Evolutionary conservation across 2,888 invertebrate species (phyloP).

Genomic region (Actias luna): DNA sequence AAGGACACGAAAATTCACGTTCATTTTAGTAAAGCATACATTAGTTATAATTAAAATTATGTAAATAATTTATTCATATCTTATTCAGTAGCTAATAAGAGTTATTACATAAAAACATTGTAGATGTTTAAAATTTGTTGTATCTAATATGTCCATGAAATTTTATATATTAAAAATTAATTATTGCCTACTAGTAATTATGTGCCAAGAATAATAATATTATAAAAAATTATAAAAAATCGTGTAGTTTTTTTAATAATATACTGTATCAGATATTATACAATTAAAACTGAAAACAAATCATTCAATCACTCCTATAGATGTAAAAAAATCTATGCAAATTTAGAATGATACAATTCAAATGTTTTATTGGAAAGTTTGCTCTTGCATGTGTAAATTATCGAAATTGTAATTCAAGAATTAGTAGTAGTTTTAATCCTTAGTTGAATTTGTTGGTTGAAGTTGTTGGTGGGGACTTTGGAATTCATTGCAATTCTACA

Average conservation of each 20-base stretch:
- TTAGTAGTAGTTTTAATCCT: neutral
- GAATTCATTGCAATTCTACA: conserved; percentile 9
- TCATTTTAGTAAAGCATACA: neutral
- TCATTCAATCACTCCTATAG: no score
- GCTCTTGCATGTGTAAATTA: conserved; percentile 3
- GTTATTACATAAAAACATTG: neutral
- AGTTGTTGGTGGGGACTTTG: no score
- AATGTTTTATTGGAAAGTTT: neutral
- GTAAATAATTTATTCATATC: conserved; percentile 6
- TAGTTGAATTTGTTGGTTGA: no score
- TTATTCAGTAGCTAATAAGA: neutral
- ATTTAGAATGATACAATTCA: neutral
- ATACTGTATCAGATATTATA: neutral
- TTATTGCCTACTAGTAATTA: neutral
- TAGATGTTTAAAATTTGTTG: neutral
- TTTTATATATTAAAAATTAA: neutral
- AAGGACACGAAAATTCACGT: neutral
- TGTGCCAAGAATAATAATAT: neutral
- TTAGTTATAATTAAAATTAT: neutral
- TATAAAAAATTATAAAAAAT: no score
- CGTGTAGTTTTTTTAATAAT: no score
- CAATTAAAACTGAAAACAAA: neutral
- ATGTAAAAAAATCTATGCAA: neutral
- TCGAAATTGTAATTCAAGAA: neutral
- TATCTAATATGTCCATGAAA: neutral